Evolutionary conservation across 2,797 vertebrate genomes (phyloP).

Genomic region (Anguilla anguilla): DNA sequence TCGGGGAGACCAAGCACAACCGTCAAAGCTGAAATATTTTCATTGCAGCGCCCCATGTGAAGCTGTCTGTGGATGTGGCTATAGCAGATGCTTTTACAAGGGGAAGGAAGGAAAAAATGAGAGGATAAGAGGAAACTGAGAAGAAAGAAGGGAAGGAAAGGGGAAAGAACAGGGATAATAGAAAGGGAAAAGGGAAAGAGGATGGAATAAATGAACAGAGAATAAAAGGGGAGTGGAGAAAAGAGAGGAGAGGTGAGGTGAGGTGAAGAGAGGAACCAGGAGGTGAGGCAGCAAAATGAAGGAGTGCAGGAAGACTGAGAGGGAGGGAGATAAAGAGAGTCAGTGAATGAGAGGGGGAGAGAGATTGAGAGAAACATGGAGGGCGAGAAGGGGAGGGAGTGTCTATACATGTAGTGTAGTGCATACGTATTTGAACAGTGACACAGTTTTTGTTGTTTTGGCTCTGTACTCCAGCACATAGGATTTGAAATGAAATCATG

Average conservation of each 20-base stretch:
- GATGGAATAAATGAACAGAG: not conserved
- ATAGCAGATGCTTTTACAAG: not conserved
- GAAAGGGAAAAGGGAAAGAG: not conserved
- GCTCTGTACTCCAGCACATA: not conserved
- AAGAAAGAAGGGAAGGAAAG: not conserved
- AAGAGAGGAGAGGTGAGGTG: not conserved
- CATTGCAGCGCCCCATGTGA: not conserved
- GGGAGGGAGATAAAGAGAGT: not conserved
- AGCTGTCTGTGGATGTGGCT: not conserved
- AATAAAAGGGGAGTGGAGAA: not conserved
- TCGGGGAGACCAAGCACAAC: not conserved
- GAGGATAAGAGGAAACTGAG: slow-evolving; percentile 15
- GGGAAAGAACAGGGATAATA: not conserved
- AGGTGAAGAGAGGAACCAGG: not conserved
- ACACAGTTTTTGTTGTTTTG: not conserved
- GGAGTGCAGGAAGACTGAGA: not conserved
- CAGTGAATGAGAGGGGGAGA: not conserved
- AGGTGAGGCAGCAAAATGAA: not conserved
- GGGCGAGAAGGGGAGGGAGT: not conserved
- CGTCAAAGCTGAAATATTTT: not conserved
- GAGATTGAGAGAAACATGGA: not conserved
- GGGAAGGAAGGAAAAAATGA: slow-evolving; percentile 21
- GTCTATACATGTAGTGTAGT: not conserved
- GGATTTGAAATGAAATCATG: not conserved
- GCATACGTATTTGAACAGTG: not conserved